Base-by-base conservation (phyloP, 2,888 invertebrate genomes). In the Idaea biselata region DNA sequence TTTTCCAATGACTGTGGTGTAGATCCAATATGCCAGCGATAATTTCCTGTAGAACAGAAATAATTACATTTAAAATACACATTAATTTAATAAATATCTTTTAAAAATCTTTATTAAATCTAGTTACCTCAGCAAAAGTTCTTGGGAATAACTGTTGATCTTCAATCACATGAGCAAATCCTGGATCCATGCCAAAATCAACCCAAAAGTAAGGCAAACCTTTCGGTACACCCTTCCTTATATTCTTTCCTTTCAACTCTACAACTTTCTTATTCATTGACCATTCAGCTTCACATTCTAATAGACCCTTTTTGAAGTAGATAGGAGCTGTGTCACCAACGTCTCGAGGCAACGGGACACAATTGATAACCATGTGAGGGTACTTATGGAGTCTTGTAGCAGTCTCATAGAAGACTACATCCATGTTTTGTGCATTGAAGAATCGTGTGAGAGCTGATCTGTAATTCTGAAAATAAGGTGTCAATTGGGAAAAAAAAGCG, bases 81-180 rank as follows among this genome's bases (percentile, higher is more conserved):
- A 44, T 0, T n/a, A 5, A 16, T 16, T 16, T 8, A 11, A 16
- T 56, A 56, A 4, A 11, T 18, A 56, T 56, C 55, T 55, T 16
- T 25, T 18, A 44, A 58, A 55, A 58, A 33, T 33, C 7, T 56
- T 60, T 55, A 58, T 60, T 55, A 54, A 33, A 18, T 59, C 18
- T 58, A 74, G 78, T 84, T 86, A 97, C 97, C 93, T 97, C 96
- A 6, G 97, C 99, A 94, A 99, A 99, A 86, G 96, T 96, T 60
- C 83, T 88, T 0, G 98, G 97, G 87, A 99, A 99, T 55, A 94
- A 83, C 63, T 95, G 93, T 81, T 97, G 97, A 85, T 99, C 97
- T 89, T 99, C 99, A 77, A 99, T 98, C 0, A 99, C 97, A 90
- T 99, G 99, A 58, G 98, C 99, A 91, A 96, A 99, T 0, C 99